Conservation (phyloP, 2,113 vertebrate species). For the Junco hyemalis region DNA sequence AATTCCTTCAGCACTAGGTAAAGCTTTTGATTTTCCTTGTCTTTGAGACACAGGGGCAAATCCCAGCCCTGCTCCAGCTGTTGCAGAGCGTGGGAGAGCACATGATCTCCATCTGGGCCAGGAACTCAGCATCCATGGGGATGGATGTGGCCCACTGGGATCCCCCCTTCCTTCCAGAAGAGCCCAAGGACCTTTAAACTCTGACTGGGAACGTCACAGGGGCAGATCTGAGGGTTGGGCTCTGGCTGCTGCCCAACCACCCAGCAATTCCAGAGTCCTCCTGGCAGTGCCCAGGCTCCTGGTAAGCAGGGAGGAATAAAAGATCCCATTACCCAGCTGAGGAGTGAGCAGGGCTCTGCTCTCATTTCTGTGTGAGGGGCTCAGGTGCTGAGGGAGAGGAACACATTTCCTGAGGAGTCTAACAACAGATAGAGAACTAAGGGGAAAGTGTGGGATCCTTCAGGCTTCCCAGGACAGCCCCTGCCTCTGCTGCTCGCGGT, state of each 20-base stretch:
- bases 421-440: not conserved
- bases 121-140: not conserved
- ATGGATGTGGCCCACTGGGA: fast-evolving
- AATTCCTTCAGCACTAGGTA: not conserved
- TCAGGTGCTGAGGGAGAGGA: not conserved
- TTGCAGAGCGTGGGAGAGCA: not conserved
- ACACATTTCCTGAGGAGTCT: not conserved
- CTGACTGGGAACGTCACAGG: not conserved
- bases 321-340: not conserved
- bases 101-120: not conserved
- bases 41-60: not conserved
- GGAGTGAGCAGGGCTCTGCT: not conserved
- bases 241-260: not conserved
- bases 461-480: not conserved
- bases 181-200: not conserved
- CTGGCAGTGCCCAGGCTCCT: not conserved
- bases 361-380: not conserved
- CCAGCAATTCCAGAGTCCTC: not conserved
- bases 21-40: not conserved
- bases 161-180: fast-evolving
- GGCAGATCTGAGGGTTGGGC: not conserved
- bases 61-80: not conserved
- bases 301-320: not conserved
- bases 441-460: not conserved
- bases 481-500: not conserved